Base-by-base conservation (phyloP, 2,113 vertebrate species). In the Zapornia atra region DNA sequence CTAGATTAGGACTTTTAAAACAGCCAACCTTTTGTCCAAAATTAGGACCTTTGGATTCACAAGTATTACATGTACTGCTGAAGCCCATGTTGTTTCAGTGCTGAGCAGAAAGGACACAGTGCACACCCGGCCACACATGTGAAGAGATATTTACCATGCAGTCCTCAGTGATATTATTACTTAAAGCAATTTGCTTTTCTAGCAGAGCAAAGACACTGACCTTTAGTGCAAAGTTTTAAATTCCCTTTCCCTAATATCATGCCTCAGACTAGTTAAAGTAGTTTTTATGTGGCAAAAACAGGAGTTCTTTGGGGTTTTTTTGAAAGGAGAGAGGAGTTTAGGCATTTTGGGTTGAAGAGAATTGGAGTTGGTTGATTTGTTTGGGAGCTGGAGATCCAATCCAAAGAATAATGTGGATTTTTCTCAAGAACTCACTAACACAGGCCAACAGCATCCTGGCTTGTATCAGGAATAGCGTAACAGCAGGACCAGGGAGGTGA, bases 101-200 rank as follows among this genome's bases (percentile, higher is more conserved):
- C 61, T 42, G 57, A 80, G 9, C 46, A 56, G 25, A 81, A 65
- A 28, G 17, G 51, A 68, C 51, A 38, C 36, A 78, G 60, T 79
- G 81, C 72, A 34, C 29, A 42, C 25, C 36, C 46, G 21, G 33
- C 72, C 80, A 34, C 42, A 42, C 64, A 16, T 17, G 33, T 60
- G 57, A 75, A 81, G 73, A 87, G 65, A 40, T 64, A 75, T 59
- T 92, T 82, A 14, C 48, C 16, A 4, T 88, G 40, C 40, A 40
- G 31, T 65, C 38, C 31, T 92, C 44, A 64, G 60, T 3, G 5
- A 38, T 88, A 71, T 6, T 86, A 42, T 75, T 95, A 92, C 71
- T 78, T 71, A 83, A 84, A 88, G 82, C 81, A 89, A 51, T 92
- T 90, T 94, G 81, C 72, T 92, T 68, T 81, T 17, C 68, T 42